Evolutionary conservation across 2,888 invertebrate genomes (phyloP).

Genomic region (Lepidocyrtinus sp.): DNA sequence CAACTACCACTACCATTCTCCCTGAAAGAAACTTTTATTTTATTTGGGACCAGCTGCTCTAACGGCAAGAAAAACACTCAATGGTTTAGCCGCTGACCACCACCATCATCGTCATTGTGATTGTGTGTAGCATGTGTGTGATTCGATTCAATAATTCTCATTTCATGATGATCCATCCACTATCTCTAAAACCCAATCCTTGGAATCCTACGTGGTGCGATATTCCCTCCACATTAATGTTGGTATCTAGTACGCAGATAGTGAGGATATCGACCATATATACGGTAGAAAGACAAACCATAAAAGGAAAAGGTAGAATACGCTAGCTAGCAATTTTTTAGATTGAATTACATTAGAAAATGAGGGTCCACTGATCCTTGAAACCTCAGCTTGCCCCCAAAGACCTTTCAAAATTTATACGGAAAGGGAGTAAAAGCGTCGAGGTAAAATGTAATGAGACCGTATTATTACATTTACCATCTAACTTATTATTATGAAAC

Average conservation of each 20-base stretch:
- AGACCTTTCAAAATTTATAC: conserved; percentile 40
- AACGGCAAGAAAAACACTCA: conserved; percentile 8
- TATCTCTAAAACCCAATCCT: conserved; percentile 16
- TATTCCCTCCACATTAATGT: neutral
- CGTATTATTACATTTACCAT: conserved; percentile 52
- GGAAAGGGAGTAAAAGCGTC: conserved; percentile 29
- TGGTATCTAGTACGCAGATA: neutral
- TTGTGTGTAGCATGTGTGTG: conserved; percentile 48
- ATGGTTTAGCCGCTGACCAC: conserved; percentile 14
- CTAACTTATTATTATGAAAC: neutral
- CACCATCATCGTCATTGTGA: conserved; percentile 19
- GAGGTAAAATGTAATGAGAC: conserved; percentile 42
- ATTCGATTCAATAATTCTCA: conserved; percentile 49
- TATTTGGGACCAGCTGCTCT: conserved; percentile 39
- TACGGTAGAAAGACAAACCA: neutral
- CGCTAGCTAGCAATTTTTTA: conserved; percentile 37
- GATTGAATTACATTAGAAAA: conserved; percentile 59
- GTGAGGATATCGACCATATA: neutral
- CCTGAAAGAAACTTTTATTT: conserved; percentile 5
- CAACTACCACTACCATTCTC: neutral
- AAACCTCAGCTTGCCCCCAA: conserved; percentile 58
- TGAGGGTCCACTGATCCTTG: conserved; percentile 58
- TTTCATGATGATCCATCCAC: conserved; percentile 44
- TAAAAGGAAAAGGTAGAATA: neutral
- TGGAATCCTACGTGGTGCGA: conserved; percentile 10